phyloP scores from a whole-genome alignment of 2,113 vertebrate species.

The Pterocles orientalis region DNA sequence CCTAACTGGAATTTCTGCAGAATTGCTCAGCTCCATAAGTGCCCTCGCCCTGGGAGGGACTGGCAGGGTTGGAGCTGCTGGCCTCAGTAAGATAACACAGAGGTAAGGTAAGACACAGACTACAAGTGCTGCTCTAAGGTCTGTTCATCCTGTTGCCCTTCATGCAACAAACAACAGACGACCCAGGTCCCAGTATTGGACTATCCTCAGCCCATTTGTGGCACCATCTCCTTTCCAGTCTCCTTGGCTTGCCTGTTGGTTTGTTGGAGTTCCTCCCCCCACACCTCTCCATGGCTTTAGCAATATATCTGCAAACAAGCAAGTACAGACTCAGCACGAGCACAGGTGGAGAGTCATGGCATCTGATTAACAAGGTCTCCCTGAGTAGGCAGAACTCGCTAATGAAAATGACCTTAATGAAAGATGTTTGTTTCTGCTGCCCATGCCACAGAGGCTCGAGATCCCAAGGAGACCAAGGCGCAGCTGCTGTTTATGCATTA shows the following conservation, averaged over 20 bases:
- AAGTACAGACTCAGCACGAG: background rate
- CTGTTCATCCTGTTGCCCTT: background rate
- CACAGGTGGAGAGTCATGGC: accelerated
- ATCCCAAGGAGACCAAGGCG: background rate
- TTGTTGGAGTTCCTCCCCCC: background rate
- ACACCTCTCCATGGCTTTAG: background rate
- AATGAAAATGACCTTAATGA: slow-evolving; percentile 46
- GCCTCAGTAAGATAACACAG: background rate
- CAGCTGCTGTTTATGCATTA: slow-evolving; percentile 23
- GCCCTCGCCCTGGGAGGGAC: background rate
- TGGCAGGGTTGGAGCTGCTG: accelerated
- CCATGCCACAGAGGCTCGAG: background rate
- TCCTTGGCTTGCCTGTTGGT: background rate
- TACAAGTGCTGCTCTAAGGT: background rate
- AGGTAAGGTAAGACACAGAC: background rate
- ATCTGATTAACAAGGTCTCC: slow-evolving; percentile 25
- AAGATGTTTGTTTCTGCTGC: slow-evolving; percentile 27
- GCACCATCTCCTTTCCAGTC: background rate
- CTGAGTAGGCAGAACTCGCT: slow-evolving; percentile 5
- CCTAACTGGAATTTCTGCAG: background rate
- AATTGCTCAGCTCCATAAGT: background rate
- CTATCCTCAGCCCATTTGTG: background rate
- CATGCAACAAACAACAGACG: background rate
- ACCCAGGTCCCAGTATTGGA: background rate
- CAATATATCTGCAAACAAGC: background rate